Percentiles rank a stretch among this genome's conserved stretches.
Conservation (phyloP, 2,888 invertebrate genomes). For the Lathronympha strigana region DNA sequence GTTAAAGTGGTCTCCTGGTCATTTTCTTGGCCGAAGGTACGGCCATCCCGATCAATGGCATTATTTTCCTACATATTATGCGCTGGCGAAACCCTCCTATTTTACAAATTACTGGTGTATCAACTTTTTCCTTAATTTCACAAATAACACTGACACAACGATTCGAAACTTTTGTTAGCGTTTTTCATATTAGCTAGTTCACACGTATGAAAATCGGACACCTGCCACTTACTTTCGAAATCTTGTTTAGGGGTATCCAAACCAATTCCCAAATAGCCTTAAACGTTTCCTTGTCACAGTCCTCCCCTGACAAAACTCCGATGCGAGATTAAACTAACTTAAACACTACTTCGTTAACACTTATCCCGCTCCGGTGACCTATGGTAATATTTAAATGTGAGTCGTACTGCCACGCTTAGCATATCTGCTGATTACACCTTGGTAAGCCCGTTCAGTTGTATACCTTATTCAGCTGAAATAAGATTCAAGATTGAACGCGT, state of each 20-base stretch:
- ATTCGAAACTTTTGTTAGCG: too few relatives aligned
- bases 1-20: too few relatives aligned
- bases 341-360: slow-evolving; percentile 23
- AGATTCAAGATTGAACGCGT: neutral
- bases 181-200: too few relatives aligned
- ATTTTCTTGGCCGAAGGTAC: too few relatives aligned
- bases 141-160: too few relatives aligned
- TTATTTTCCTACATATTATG: too few relatives aligned
- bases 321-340: slow-evolving; percentile 17
- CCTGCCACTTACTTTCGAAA: slow-evolving; percentile 11
- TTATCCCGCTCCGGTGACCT: slow-evolving; percentile 8
- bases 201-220: slow-evolving; percentile 1
- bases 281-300: neutral
- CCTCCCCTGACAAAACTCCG: slow-evolving; percentile 27
- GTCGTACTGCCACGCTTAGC: neutral
- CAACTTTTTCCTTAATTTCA: too few relatives aligned
- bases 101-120: too few relatives aligned
- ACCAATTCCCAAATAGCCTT: slow-evolving; percentile 11
- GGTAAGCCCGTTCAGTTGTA: neutral
- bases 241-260: slow-evolving; percentile 18
- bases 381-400: slow-evolving; percentile 1
- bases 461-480: neutral
- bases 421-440: neutral
- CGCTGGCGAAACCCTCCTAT: too few relatives aligned
- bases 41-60: too few relatives aligned